phyloP scores from a whole-genome alignment of 2,797 vertebrate species.

The Cryptoprocta ferox region DNA sequence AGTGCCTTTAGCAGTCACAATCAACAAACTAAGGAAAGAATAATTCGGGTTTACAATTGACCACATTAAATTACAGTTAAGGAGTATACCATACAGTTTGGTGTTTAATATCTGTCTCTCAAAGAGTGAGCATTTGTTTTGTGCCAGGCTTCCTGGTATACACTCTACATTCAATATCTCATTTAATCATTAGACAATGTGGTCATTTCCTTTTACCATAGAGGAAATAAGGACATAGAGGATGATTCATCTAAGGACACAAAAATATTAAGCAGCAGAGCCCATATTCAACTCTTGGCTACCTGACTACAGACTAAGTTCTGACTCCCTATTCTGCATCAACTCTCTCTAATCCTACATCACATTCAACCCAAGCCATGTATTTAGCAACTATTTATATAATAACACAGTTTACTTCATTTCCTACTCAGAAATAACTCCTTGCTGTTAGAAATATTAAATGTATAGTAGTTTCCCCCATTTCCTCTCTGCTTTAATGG shows the following conservation, averaged over 20 bases:
- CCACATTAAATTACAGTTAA: conserved; percentile 1
- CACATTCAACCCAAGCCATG: neutral
- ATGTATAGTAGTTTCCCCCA: neutral
- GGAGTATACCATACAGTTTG: neutral
- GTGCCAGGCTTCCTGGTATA: neutral
- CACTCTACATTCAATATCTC: neutral
- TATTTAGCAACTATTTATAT: neutral
- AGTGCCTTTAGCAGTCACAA: neutral
- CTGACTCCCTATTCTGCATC: neutral
- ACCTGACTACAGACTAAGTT: neutral
- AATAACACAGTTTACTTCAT: conserved; percentile 1
- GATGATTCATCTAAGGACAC: neutral
- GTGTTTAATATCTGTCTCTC: neutral
- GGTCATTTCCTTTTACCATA: neutral
- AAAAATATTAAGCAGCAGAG: neutral
- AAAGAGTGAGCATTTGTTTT: conserved; percentile 9
- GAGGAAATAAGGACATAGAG: neutral
- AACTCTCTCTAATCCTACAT: neutral
- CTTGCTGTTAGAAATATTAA: neutral
- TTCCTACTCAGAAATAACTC: neutral
- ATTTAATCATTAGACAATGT: neutral
- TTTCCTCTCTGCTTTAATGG: conserved; percentile 18
- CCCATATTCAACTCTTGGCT: neutral
- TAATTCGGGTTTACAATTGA: neutral
- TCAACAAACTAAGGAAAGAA: neutral